Conservation (phyloP, 2,888 invertebrate species). For the Leucozona laternaria region DNA sequence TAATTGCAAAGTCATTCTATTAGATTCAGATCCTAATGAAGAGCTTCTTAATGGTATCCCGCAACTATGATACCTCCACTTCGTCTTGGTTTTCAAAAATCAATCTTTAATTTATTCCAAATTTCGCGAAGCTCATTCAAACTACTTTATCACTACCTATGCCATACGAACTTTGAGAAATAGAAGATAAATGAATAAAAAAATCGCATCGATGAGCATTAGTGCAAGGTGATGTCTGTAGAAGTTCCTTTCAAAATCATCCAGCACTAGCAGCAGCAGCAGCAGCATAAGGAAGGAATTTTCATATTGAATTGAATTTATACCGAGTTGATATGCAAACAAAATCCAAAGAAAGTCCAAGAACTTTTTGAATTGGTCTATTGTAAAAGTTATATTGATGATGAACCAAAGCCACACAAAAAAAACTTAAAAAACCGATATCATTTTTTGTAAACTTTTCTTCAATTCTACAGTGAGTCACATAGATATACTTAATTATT, state of each 20-base stretch:
- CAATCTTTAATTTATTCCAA: conserved; percentile 69
- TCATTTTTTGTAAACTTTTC: conserved; percentile 26
- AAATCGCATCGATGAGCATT: conserved; percentile 56
- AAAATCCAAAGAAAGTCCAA: conserved; percentile 20
- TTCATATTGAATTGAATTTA: conserved; percentile 56
- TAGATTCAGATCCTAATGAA: conserved; percentile 60
- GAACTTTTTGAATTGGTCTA: conserved; percentile 29
- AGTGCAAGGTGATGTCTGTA: conserved; percentile 53
- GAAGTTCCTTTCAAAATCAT: conserved; percentile 28
- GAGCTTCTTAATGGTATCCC: conserved; percentile 21
- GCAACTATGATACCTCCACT: not conserved
- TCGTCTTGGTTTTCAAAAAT: conserved; percentile 24
- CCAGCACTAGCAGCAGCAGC: not conserved
- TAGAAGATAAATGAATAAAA: conserved; percentile 27
- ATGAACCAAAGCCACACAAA: conserved; percentile 40
- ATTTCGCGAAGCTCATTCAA: conserved; percentile 53
- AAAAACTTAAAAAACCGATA: not conserved
- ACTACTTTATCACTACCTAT: conserved; percentile 8
- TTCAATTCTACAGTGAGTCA: not conserved
- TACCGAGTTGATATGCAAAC: not conserved
- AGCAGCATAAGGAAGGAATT: conserved; percentile 2
- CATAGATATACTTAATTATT: not conserved
- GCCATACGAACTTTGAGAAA: not conserved
- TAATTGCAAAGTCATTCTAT: conserved; percentile 71
- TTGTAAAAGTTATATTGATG: conserved; percentile 70